Evolutionary conservation across 2,888 invertebrate species (phyloP).

Genomic region (Scaeva pyrastri): DNA sequence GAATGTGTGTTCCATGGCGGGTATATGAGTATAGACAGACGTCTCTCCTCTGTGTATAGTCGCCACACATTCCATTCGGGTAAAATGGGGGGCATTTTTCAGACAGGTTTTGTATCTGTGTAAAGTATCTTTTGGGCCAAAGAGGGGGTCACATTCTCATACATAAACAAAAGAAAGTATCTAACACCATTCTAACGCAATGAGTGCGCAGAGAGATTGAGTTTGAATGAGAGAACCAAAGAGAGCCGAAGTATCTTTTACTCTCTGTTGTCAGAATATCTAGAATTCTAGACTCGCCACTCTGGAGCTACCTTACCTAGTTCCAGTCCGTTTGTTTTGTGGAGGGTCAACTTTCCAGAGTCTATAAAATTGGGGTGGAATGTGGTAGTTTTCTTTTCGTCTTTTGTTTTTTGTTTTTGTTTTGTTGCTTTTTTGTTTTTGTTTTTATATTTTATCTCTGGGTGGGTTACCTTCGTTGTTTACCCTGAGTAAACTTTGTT

Average conservation of each 20-base stretch:
- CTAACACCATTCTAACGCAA: slow-evolving; percentile 10
- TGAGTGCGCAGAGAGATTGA: neutral
- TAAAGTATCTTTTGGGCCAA: neutral
- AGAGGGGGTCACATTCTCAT: neutral
- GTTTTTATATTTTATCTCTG: neutral
- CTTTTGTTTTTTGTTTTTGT: neutral
- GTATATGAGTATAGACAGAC: too few relatives aligned
- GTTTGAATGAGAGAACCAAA: neutral
- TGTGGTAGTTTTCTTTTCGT: slow-evolving; percentile 3
- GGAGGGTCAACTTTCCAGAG: slow-evolving; percentile 58
- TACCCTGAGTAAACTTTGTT: slow-evolving; percentile 42
- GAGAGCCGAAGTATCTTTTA: neutral
- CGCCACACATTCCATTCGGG: neutral
- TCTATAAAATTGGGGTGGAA: slow-evolving; percentile 1
- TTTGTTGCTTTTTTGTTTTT: slow-evolving; percentile 7
- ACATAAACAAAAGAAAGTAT: neutral
- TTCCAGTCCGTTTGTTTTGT: slow-evolving; percentile 28
- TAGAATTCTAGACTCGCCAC: too few relatives aligned
- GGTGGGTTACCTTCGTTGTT: slow-evolving; percentile 24
- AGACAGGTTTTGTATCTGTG: slow-evolving; percentile 18
- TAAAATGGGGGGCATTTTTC: neutral
- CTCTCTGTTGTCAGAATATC: slow-evolving; percentile 39
- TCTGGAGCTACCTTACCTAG: too few relatives aligned
- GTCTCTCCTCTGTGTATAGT: neutral
- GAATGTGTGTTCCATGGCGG: slow-evolving; percentile 53